Evolutionary conservation across 1,140 invertebrate species (phyloP), one percentile per base, ranked within the genome.

Genomic region (Nasonia longicornis): DNA sequence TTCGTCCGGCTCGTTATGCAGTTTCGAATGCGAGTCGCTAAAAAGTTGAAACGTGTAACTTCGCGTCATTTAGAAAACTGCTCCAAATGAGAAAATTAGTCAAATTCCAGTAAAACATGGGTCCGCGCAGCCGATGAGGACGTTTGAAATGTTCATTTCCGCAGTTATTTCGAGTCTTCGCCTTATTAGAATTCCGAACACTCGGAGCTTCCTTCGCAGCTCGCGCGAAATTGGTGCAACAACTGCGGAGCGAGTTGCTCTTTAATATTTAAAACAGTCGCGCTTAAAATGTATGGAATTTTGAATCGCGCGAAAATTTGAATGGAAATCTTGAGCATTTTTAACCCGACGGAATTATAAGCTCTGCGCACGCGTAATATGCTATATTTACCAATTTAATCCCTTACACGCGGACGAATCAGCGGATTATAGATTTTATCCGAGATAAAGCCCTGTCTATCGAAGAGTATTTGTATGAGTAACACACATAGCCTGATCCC

Each of bases 61-160:
- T n/a, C 6, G 52, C 2, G 26, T 26, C 35, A 4, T 35, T 71
- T 71, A 29, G 31, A 71, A 74, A 74, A 74, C 22, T 74, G 16
- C 6, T 77, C 45, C 12, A 26, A 77, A 48, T 69, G 38, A 69
- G 66, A 77, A 69, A 77, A 77, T 77, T 77, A 69, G 76, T 77
- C 12, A 31, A 76, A 76, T 76, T 76, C 42, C 35, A 3, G 52
- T 76, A 38, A 76, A 76, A 64, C 74, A 76, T 76, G 74, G 58
- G 31, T 42, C 74, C 3, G 52, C 52, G 16, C 31, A 6, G 31
- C 3, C 66, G 10, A 29, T 16, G 72, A 74, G 48, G 29, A 14
- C 22, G n/a, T 74, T 74, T 74, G 26, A 74, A 74, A 74, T 31
- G 72, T 74, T 58, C 22, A 42, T 58, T 14, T 74, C 48, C 45